A percentile compares a stretch with the other conserved stretches of the same genome.
phyloP scores from a whole-genome alignment of 2,888 invertebrate genomes.

The Doris montereyensis region DNA sequence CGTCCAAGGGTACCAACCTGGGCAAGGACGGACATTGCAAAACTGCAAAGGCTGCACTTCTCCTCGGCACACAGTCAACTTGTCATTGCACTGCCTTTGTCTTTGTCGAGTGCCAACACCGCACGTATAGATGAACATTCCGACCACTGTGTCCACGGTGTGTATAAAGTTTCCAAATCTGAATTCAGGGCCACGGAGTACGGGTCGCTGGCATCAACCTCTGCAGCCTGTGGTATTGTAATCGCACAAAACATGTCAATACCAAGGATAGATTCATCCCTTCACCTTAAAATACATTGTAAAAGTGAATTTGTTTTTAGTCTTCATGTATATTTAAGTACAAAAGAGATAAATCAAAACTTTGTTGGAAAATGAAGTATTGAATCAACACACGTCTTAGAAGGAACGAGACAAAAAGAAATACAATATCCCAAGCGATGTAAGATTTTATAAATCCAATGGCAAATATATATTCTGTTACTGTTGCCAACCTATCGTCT shows the following conservation, averaged over 20 bases:
- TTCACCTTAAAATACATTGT: too few species aligned
- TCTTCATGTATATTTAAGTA: too few species aligned
- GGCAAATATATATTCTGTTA: too few species aligned
- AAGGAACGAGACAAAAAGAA: too few species aligned
- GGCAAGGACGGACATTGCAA: conserved; percentile 46
- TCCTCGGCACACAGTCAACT: conserved; percentile 34
- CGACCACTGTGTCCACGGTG: conserved; percentile 38
- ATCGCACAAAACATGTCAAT: neutral
- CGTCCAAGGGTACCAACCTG: conserved; percentile 35
- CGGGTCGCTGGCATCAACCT: conserved; percentile 33
- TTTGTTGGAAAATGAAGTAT: too few species aligned
- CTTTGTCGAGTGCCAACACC: conserved; percentile 36
- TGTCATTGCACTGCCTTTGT: conserved; percentile 28
- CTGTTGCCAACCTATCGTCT: too few species aligned
- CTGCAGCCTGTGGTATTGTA: neutral
- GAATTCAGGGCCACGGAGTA: conserved; percentile 41
- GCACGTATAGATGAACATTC: conserved; percentile 33
- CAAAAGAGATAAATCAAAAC: too few species aligned
- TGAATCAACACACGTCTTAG: too few species aligned
- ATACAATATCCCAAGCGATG: too few species aligned
- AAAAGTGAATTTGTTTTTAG: too few species aligned
- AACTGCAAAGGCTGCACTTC: conserved; percentile 49
- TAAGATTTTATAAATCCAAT: too few species aligned
- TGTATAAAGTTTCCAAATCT: conserved; percentile 41
- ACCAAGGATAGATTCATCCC: neutral